These are phyloP conservation scores for Cryptus viduatorius DNA, from an alignment of 2,888 invertebrate genomes.

Conservation along the genomic window DNA sequence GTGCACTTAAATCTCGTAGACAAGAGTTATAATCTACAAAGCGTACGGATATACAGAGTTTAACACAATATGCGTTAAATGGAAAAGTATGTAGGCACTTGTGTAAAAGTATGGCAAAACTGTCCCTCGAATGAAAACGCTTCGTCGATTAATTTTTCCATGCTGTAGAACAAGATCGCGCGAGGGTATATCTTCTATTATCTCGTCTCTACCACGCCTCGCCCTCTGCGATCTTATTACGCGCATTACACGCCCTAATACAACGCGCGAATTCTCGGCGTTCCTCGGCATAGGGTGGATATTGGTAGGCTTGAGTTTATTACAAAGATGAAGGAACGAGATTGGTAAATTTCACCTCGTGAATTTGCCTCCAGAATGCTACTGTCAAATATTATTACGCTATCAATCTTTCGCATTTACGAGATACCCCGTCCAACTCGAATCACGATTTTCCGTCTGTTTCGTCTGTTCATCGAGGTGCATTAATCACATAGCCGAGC, in stretches of 20 bases:
- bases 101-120: neutral
- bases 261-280: neutral
- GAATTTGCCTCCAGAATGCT: neutral
- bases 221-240: neutral
- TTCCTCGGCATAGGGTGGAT: constrained; percentile 3
- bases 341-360: neutral
- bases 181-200: constrained; percentile 5
- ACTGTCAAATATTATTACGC: neutral
- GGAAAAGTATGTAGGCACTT: no score
- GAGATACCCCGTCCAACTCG: no score
- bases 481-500: no score
- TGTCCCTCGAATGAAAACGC: neutral
- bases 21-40: no score
- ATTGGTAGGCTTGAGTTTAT: neutral
- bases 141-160: constrained; percentile 4
- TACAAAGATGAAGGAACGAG: neutral
- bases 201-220: neutral
- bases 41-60: no score
- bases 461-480: no score
- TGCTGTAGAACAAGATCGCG: neutral
- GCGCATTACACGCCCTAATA: neutral
- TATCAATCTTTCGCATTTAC: no score
- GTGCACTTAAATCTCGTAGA: no score
- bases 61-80: no score
- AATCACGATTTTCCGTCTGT: no score